Percentiles rank a stretch among this genome's conserved stretches.
These are phyloP conservation scores for Lapara coniferarum DNA, from an alignment of 2,888 invertebrate genomes.

Conservation along the genomic window DNA sequence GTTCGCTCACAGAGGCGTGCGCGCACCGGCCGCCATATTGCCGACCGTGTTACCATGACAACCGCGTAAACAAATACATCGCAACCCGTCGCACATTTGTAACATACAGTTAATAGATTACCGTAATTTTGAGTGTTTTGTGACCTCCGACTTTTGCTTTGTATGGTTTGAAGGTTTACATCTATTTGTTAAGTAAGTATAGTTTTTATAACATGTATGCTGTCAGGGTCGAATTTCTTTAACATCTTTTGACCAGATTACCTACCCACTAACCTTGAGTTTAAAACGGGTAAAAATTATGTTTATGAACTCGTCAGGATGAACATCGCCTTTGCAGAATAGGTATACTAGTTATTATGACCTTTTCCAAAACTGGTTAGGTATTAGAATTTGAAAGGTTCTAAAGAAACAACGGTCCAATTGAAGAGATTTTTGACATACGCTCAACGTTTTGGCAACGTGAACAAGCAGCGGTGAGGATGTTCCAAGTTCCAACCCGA, in stretches of 20 bases:
- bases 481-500: too few species aligned
- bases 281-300: neutral
- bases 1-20: slow-evolving; percentile 69
- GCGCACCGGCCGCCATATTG: slow-evolving; percentile 76
- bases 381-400: neutral
- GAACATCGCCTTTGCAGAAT: neutral
- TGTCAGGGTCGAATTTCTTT: slow-evolving; percentile 23
- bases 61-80: slow-evolving; percentile 68
- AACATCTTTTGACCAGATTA: slow-evolving; percentile 17
- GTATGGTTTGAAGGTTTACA: slow-evolving; percentile 32
- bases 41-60: slow-evolving; percentile 75
- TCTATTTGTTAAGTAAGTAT: slow-evolving; percentile 38
- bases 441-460: neutral
- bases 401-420: neutral
- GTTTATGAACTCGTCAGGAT: neutral
- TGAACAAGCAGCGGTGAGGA: too few species aligned
- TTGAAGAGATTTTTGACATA: neutral
- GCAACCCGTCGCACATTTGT: slow-evolving; percentile 28
- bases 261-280: slow-evolving; percentile 17
- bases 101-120: slow-evolving; percentile 8
- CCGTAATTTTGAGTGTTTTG: slow-evolving; percentile 18
- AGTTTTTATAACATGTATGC: slow-evolving; percentile 1
- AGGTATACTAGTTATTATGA: neutral
- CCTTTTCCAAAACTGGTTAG: slow-evolving; percentile 3
- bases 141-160: slow-evolving; percentile 24